A percentile compares a stretch with the other conserved stretches of the same genome.
These are phyloP conservation scores for Psammodynastes pulverulentus DNA, from an alignment of 2,113 vertebrate species.

Conservation along the genomic window DNA sequence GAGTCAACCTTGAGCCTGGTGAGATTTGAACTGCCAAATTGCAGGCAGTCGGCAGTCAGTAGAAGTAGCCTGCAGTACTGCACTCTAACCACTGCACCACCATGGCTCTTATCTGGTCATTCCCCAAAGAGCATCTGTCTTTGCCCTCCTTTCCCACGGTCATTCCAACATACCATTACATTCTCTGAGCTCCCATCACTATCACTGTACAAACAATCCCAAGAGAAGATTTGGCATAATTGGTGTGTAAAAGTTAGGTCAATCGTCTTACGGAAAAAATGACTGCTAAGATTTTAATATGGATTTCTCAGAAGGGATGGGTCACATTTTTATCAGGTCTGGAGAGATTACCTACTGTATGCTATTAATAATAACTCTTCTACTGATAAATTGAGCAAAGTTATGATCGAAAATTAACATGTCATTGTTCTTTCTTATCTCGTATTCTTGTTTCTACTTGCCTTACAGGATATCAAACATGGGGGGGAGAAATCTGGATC, in stretches of 20 bases:
- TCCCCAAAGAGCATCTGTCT: no score
- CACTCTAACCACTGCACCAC: no score
- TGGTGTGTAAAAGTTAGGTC: neutral
- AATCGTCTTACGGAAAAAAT: neutral
- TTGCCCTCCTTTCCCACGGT: no score
- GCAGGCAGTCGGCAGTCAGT: no score
- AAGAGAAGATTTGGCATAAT: neutral
- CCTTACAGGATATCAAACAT: neutral
- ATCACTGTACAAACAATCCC: neutral
- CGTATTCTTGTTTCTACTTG: neutral
- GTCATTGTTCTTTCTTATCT: neutral
- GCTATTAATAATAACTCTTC: neutral
- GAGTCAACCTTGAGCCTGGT: no score
- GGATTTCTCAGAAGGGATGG: neutral
- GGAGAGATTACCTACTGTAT: neutral
- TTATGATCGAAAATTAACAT: neutral
- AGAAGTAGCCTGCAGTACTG: no score
- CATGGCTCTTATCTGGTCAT: no score
- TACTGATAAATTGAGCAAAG: neutral
- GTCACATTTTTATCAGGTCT: neutral
- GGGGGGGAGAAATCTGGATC: neutral
- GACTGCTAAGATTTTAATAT: neutral
- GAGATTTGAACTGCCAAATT: no score
- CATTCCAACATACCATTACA: no score
- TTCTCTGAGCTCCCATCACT: neutral